Evolutionary conservation across 2,797 vertebrate genomes (phyloP), one percentile per base, ranked within the genome.

Genomic region (Lateolabrax maculatus): DNA sequence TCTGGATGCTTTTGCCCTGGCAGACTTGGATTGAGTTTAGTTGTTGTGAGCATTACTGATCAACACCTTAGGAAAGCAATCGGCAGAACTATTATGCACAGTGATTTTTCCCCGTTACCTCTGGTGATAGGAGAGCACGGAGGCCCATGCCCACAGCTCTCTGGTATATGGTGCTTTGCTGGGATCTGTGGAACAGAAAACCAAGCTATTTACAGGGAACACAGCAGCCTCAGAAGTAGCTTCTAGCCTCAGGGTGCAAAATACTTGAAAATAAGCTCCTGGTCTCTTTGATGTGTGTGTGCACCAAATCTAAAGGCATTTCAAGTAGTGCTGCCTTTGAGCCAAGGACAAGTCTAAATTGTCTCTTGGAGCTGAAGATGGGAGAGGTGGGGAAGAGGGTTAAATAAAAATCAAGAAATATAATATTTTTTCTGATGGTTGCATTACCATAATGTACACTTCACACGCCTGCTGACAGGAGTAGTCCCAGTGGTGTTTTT

Each of bases 201-300:
- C 86, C 89, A 84, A 94, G 90, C 90, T 95, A 93, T 96, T 96
- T 95, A 95, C 91, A 90, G 89, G 89, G 89, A 93, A 91, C 86
- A 86, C 92, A 90, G 90, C 88, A 73, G 87, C 92, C 87, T 95
- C 91, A 91, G 92, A 95, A 93, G 91, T 92, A 89, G 86, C 86
- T 92, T 77, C 80, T 92, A 48, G 94, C 95, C 95, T 93, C 86
- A 3, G 93, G 95, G 90, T 89, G 83, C 86, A 92, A 94, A 95
- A 94, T 91, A 94, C 93, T 94, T 94, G 90, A 95, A 96, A 95
- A 95, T 95, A 95, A 95, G 92, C 91, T 94, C 84, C 87, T 86
- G 90, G 89, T 93, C 84, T 92, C 95, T 96, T 96, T 96, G 95
- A 96, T 95, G 95, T 95, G 92, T 92, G 89, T 80, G 79, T 70